Conservation (phyloP, 2,888 invertebrate genomes). For the Augiades crinisus region DNA sequence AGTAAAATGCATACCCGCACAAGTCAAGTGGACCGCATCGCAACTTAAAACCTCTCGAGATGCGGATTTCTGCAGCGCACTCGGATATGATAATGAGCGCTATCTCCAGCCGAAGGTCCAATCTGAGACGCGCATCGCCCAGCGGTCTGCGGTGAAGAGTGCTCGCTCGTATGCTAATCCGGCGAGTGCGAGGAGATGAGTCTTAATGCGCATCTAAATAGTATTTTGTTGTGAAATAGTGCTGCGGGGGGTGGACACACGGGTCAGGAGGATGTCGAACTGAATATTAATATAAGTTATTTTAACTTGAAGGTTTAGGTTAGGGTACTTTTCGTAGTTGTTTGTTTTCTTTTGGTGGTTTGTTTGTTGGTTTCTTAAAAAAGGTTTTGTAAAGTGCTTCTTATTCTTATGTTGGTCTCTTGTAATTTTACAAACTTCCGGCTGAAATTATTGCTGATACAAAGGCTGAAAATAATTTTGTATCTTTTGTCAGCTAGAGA, state of each 20-base stretch:
- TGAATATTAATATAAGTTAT: background rate
- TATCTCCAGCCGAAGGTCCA: slow-evolving; percentile 53
- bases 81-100: slow-evolving; percentile 55
- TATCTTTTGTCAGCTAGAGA: no score
- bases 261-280: slow-evolving; percentile 21
- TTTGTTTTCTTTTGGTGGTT: no score
- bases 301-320: no score
- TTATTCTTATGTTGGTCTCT: no score
- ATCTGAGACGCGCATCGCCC: slow-evolving; percentile 41
- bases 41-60: slow-evolving; percentile 25
- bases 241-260: slow-evolving; percentile 41
- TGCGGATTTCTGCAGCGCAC: slow-evolving; percentile 41
- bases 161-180: slow-evolving; percentile 70
- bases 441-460: no score
- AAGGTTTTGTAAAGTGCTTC: no score
- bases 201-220: slow-evolving; percentile 74
- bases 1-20: no score
- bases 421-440: no score
- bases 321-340: no score
- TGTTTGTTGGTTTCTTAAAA: no score
- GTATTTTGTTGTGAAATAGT: slow-evolving; percentile 56
- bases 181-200: slow-evolving; percentile 69
- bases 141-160: slow-evolving; percentile 53
- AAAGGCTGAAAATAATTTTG: no score
- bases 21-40: background rate